Evolutionary conservation across 1,140 invertebrate genomes (phyloP).

Genomic region (Hylaeus anthracinus): DNA sequence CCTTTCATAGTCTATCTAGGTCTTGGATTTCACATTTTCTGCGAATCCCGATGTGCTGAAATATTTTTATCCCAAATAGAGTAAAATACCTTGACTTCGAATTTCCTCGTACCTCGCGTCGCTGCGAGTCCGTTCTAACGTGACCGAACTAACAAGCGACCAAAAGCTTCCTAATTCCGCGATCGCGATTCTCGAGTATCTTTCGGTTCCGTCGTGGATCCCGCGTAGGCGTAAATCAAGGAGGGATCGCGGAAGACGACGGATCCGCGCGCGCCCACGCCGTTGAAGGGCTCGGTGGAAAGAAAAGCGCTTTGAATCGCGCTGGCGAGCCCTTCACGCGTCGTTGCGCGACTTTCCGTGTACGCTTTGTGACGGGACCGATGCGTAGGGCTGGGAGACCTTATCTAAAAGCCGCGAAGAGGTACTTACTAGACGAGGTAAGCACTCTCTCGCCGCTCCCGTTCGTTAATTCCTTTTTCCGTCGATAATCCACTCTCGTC

Average conservation of each 20-base stretch:
- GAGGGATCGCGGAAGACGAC: not conserved
- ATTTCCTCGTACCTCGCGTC: too few relatives aligned
- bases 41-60: too few relatives aligned
- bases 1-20: too few relatives aligned
- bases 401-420: conserved; percentile 66
- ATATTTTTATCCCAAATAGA: too few relatives aligned
- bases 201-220: too few relatives aligned
- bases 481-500: conserved; percentile 66
- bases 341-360: conserved; percentile 45
- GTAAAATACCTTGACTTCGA: too few relatives aligned
- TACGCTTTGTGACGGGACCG: conserved; percentile 43
- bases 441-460: conserved; percentile 58
- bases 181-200: too few relatives aligned
- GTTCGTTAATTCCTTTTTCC: conserved; percentile 66
- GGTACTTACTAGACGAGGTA: conserved; percentile 64
- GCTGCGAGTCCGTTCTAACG: too few relatives aligned
- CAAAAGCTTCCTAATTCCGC: too few relatives aligned
- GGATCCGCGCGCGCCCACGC: not conserved
- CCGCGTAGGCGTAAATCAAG: not conserved
- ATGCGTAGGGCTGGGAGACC: conserved; percentile 61
- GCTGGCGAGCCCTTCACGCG: conserved; percentile 13
- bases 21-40: too few relatives aligned
- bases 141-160: too few relatives aligned
- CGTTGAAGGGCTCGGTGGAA: too few relatives aligned
- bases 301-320: conserved; percentile 5